A percentile compares a stretch with the other conserved stretches of the same genome.
These are phyloP conservation scores for Vidua chalybeata DNA, from an alignment of 2,113 vertebrate genomes.

Conservation along the genomic window DNA sequence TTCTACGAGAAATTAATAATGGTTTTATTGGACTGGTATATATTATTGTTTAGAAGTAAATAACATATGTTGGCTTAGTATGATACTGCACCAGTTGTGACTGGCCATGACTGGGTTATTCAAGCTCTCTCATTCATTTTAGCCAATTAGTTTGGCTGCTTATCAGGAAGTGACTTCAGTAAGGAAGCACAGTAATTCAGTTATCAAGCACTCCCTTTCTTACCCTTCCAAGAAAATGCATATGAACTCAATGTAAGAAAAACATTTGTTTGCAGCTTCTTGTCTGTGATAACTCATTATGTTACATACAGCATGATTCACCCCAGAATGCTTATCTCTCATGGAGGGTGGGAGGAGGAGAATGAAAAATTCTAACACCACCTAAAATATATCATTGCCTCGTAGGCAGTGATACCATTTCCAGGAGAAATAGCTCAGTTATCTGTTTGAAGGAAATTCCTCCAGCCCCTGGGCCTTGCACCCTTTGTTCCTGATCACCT, in stretches of 20 bases:
- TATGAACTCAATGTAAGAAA: not conserved
- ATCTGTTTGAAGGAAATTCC: not conserved
- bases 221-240: not conserved
- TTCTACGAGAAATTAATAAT: not conserved
- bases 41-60: conserved; percentile 20
- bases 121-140: conserved; percentile 34
- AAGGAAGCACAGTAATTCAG: conserved; percentile 29
- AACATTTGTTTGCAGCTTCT: not conserved
- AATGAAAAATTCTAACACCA: not conserved
- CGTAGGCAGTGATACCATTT: not conserved
- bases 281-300: not conserved
- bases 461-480: not conserved
- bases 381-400: not conserved
- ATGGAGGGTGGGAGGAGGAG: not conserved
- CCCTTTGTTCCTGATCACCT: not conserved
- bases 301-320: not conserved
- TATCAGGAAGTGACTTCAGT: conserved; percentile 70
- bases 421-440: not conserved
- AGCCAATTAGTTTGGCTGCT: conserved; percentile 54
- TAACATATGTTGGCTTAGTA: not conserved
- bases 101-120: conserved; percentile 39
- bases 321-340: not conserved
- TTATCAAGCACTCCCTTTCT: conserved; percentile 20
- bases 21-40: not conserved
- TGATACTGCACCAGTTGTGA: conserved; percentile 14